Conservation (phyloP, 2,113 vertebrate genomes). For the Nothocercus nigrocapillus region DNA sequence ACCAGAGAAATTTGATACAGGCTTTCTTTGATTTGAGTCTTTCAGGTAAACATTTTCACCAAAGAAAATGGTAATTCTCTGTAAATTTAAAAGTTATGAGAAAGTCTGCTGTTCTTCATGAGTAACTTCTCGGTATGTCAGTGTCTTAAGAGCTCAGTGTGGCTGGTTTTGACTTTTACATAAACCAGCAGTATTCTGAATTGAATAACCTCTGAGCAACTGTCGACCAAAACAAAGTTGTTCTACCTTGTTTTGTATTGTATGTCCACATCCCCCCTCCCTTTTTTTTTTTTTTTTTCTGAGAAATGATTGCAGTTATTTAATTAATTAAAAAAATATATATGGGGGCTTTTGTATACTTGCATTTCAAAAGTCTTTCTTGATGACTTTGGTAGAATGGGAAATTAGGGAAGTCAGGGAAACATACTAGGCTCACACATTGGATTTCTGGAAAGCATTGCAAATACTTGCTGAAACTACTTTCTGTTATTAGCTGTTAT, state of each 20-base stretch:
- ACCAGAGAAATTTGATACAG: background rate
- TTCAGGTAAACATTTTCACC: background rate
- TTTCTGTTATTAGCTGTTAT: background rate
- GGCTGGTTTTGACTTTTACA: background rate
- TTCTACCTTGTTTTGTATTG: background rate
- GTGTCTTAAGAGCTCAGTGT: background rate
- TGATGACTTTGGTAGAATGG: background rate
- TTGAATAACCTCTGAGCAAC: background rate
- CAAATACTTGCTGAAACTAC: background rate
- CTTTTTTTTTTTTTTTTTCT: background rate
- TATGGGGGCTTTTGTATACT: background rate
- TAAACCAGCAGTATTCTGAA: background rate
- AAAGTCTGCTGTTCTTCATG: background rate
- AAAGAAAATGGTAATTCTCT: background rate
- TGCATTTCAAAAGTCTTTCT: background rate
- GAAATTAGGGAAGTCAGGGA: background rate
- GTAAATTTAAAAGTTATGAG: background rate
- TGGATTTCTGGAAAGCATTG: background rate
- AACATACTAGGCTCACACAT: rapidly evolving
- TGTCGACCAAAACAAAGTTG: background rate
- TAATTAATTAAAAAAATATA: background rate
- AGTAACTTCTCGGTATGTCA: background rate
- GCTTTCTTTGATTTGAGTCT: background rate
- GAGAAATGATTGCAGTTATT: background rate
- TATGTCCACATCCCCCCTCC: background rate